Evolutionary conservation across 2,113 vertebrate genomes (phyloP).

Genomic region (Brienomyrus brachyistius): DNA sequence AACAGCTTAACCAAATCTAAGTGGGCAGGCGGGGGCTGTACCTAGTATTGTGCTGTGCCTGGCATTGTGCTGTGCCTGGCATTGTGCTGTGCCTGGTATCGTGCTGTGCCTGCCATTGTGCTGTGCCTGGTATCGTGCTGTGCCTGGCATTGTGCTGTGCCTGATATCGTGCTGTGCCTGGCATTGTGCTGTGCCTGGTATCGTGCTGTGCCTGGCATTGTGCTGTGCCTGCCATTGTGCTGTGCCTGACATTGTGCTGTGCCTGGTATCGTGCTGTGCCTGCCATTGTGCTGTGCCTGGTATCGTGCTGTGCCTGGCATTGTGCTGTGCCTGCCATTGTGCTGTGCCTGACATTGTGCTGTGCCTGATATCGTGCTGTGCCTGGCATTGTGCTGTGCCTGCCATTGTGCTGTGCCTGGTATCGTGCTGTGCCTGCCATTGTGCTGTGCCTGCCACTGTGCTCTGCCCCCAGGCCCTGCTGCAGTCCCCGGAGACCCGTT

Average conservation of each 20-base stretch:
- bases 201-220: too few species aligned
- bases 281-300: conserved; percentile 8
- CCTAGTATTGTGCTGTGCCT: too few species aligned
- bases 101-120: too few species aligned
- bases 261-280: background rate
- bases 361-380: too few species aligned
- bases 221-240: too few species aligned
- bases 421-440: background rate
- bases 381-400: too few species aligned
- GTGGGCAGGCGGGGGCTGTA: background rate
- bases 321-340: too few species aligned
- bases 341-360: background rate
- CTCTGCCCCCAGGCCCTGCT: conserved; percentile 61
- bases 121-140: background rate
- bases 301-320: too few species aligned
- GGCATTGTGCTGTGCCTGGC: background rate
- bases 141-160: background rate
- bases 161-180: background rate
- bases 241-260: background rate
- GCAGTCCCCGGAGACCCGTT: conserved; percentile 44
- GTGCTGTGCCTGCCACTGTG: background rate
- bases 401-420: too few species aligned
- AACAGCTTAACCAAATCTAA: background rate
- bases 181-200: background rate
- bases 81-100: too few species aligned